phyloP scores from a whole-genome alignment of 2,888 invertebrate genomes.

The Portevinia maculata region DNA sequence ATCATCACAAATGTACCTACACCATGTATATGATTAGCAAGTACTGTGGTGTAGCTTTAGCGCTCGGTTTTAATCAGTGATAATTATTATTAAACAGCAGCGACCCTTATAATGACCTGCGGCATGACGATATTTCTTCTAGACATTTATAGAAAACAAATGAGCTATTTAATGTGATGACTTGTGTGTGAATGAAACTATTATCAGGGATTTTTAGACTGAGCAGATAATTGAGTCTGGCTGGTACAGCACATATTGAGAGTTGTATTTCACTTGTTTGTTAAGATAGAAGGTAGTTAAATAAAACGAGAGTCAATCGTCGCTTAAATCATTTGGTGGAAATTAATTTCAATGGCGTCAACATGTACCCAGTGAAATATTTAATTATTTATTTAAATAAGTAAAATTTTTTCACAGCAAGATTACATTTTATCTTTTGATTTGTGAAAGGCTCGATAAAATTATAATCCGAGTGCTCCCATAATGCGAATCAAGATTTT shows the following conservation, averaged over 20 bases:
- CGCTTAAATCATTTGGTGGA: no score
- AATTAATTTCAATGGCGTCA: no score
- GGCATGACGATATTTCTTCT: conserved; percentile 54
- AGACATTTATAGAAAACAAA: conserved; percentile 53
- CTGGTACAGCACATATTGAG: background rate
- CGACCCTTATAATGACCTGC: conserved; percentile 79
- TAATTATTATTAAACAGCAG: conserved; percentile 81
- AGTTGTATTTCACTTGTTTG: background rate
- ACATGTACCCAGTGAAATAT: no score
- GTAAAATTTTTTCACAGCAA: no score
- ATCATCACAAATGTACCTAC: conserved; percentile 38
- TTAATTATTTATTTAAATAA: no score
- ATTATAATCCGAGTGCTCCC: no score
- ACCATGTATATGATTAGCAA: conserved; percentile 30
- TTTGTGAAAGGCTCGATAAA: no score
- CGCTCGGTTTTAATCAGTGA: conserved; percentile 79
- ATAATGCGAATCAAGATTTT: no score
- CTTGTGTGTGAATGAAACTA: conserved; percentile 57
- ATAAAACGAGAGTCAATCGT: no score
- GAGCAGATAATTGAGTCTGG: conserved; percentile 42
- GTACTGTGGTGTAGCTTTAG: no score
- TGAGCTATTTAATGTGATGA: conserved; percentile 62
- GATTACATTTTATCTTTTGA: no score
- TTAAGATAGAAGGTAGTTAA: no score
- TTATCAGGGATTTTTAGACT: conserved; percentile 43